Evolutionary conservation across 2,888 invertebrate species (phyloP).

Genomic region (Chaetogeoica ovagalla): DNA sequence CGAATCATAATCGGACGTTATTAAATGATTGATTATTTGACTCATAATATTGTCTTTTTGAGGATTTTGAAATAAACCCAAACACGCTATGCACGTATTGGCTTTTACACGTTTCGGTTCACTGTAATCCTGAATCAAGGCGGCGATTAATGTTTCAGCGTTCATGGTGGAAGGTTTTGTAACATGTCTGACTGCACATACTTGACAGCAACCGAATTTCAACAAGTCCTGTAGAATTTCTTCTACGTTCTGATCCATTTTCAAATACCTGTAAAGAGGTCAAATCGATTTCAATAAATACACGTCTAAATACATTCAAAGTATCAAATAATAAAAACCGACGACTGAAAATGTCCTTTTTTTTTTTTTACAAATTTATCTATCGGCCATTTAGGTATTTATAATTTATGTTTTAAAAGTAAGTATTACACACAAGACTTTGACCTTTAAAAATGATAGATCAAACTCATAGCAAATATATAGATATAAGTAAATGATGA

Average conservation of each 20-base stretch:
- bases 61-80: constrained; percentile 71
- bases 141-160: constrained; percentile 28
- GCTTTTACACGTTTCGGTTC: constrained; percentile 62
- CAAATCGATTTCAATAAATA: background rate
- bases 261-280: background rate
- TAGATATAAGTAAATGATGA: too few species aligned
- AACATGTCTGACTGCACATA: constrained; percentile 36
- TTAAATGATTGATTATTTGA: constrained; percentile 56
- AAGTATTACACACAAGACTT: too few species aligned
- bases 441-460: too few species aligned
- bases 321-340: too few species aligned
- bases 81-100: constrained; percentile 70
- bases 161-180: constrained; percentile 34
- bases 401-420: too few species aligned
- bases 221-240: constrained; percentile 33
- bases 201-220: constrained; percentile 39
- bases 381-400: too few species aligned
- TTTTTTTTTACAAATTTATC: too few species aligned
- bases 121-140: constrained; percentile 7
- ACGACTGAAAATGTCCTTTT: too few species aligned
- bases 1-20: constrained; percentile 66
- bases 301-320: too few species aligned
- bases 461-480: too few species aligned
- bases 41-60: constrained; percentile 60
- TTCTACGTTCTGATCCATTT: constrained; percentile 41